Evolutionary conservation across 2,113 vertebrate species (phyloP).

Genomic region (Carettochelys insculpta): DNA sequence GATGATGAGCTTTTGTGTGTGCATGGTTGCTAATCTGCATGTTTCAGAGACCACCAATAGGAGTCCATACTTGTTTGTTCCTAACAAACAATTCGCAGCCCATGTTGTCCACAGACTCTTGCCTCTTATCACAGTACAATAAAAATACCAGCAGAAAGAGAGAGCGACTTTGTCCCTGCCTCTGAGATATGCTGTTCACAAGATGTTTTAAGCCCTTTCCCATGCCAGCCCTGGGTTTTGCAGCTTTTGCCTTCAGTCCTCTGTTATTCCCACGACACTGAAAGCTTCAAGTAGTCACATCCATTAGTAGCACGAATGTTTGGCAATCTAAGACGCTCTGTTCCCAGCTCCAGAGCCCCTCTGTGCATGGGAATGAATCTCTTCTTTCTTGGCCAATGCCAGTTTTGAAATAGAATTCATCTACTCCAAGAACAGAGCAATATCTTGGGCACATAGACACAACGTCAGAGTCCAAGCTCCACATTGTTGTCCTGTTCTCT

Average conservation of each 20-base stretch:
- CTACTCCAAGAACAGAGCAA: not conserved
- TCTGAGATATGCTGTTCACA: not conserved
- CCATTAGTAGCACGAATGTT: not conserved
- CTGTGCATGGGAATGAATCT: not conserved
- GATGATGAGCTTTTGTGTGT: not conserved
- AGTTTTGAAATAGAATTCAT: not conserved
- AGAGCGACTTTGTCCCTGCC: not conserved
- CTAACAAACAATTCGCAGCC: not conserved
- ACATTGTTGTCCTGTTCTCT: not conserved
- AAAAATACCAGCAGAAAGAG: not conserved
- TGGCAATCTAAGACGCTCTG: not conserved
- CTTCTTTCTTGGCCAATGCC: not conserved
- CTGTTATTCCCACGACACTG: not conserved
- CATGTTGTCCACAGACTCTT: not conserved
- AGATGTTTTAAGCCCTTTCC: not conserved
- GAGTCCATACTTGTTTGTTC: not conserved
- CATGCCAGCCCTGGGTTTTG: not conserved
- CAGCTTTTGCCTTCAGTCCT: not conserved
- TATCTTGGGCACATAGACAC: not conserved
- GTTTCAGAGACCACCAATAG: not conserved
- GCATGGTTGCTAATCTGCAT: not conserved
- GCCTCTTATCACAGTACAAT: not conserved
- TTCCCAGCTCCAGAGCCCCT: not conserved
- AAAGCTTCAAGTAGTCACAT: not conserved
- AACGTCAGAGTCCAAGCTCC: not conserved